Evolutionary conservation across 2,113 vertebrate genomes (phyloP), one percentile per base, ranked within the genome.

Genomic region (Emydura subglobosa): DNA sequence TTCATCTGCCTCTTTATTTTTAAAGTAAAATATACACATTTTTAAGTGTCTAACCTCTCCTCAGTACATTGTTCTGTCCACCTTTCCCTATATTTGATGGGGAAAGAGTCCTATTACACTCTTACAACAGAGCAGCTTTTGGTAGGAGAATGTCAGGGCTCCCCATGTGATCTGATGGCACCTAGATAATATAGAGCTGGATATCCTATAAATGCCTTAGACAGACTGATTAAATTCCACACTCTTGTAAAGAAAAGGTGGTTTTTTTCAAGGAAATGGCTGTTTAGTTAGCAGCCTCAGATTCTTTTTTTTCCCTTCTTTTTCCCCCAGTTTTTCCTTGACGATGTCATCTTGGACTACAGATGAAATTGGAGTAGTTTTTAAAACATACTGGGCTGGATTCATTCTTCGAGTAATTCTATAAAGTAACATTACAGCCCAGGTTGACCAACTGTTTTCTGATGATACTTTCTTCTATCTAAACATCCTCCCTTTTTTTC

Each of bases 401-500:
- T 55, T 74, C 2, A 5, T 65, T 88, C 10, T 21, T 82, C 0
- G 0, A 84, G 3, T 54, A 92, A 87, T 3, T 57, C 86, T 14
- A 47, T 86, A 59, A 5, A 87, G 50, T 47, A 94, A 65, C 14
- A 39, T 61, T 6, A 39, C 39, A 39, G 39, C 39, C 39, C 39
- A 39, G 39, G 3, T 83, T 82, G 34, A 80, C 29, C 11, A 72
- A 82, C 21, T 84, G 83, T 57, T 7, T 53, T 17, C 2, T 92
- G 4, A 49, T 76, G 42, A 82, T 39, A 5, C 82, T 82, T 93
- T 93, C 14, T 65, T 86, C 39, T 53, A 49, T 1, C 4, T 74
- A 97, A 91, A 31, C 19, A 22, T 27, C 90, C 87, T 91, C 88
- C 42, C 51, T 85, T 59, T 90, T 65, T 51, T n/a, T 19, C 82